These are phyloP conservation scores for Steinernema scapterisci DNA, from an alignment of 2,888 invertebrate genomes.

Conservation along the genomic window DNA sequence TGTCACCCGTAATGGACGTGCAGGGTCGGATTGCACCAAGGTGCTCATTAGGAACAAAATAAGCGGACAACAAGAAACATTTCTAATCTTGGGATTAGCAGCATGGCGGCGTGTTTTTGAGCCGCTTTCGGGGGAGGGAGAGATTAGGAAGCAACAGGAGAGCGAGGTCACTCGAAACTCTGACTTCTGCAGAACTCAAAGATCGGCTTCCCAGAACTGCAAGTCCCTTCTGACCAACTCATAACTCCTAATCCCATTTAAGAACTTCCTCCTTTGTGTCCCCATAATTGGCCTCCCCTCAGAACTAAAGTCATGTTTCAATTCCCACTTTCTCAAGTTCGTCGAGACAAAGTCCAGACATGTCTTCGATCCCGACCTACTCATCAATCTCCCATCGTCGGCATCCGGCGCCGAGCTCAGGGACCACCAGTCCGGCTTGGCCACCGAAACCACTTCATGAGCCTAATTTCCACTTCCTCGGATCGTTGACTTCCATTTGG, in stretches of 20 bases:
- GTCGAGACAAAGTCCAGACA: background rate
- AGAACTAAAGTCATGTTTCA: no score
- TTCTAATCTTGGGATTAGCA: constrained; percentile 22
- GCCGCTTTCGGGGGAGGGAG: no score
- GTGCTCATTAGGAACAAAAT: background rate
- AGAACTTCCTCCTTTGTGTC: no score
- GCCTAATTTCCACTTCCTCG: constrained; percentile 30
- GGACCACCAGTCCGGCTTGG: background rate
- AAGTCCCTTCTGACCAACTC: no score
- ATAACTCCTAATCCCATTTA: no score
- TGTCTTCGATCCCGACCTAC: constrained; percentile 2
- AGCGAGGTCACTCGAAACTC: no score
- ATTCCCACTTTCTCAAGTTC: no score
- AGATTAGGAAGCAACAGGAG: no score
- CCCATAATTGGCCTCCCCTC: no score
- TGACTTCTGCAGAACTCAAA: no score
- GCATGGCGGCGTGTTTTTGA: background rate
- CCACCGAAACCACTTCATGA: constrained; percentile 12
- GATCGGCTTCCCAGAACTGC: no score
- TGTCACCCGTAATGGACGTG: constrained; percentile 27
- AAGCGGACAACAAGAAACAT: background rate
- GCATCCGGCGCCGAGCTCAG: background rate
- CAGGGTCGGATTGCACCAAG: constrained; percentile 22
- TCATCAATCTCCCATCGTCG: constrained; percentile 18
- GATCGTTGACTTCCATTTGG: constrained; percentile 10